Evolutionary conservation across 2,113 vertebrate genomes (phyloP).

Genomic region (Ammodytes marinus): DNA sequence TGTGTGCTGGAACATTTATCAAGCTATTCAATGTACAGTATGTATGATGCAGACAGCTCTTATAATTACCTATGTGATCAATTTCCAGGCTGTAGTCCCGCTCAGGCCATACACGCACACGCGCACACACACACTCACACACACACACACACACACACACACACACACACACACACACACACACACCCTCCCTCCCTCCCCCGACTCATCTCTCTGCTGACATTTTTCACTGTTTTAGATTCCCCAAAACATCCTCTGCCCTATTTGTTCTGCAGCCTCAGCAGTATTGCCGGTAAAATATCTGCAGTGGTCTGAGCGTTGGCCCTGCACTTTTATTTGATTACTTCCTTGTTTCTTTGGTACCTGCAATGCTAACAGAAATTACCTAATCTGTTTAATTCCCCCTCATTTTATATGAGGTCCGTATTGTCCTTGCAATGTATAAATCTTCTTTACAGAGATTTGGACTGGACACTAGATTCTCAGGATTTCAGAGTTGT

Average conservation of each 20-base stretch:
- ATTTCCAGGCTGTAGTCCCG: background rate
- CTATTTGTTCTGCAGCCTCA: constrained; percentile 62
- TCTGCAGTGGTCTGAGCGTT: constrained; percentile 50
- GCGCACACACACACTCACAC: too few species aligned
- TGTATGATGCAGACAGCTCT: background rate
- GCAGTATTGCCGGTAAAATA: constrained; percentile 48
- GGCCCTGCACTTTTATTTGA: constrained; percentile 14
- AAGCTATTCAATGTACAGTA: background rate
- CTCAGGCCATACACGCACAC: background rate
- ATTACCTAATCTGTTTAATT: constrained; percentile 7
- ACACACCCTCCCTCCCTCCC: too few species aligned
- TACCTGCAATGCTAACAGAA: background rate
- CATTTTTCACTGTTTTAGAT: constrained; percentile 26
- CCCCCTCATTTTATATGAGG: background rate
- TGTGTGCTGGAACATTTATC: background rate
- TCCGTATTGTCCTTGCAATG: background rate
- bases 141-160: too few species aligned
- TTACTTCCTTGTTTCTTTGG: background rate
- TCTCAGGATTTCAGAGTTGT: constrained; percentile 40
- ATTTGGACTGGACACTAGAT: constrained; percentile 52
- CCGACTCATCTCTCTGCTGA: constrained; percentile 16
- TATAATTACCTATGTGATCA: background rate
- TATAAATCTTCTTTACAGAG: constrained; percentile 23
- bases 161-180: too few species aligned
- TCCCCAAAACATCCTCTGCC: constrained; percentile 25